Conservation (phyloP, 2,797 vertebrate species). For the Paedocypris micromegethes region DNA sequence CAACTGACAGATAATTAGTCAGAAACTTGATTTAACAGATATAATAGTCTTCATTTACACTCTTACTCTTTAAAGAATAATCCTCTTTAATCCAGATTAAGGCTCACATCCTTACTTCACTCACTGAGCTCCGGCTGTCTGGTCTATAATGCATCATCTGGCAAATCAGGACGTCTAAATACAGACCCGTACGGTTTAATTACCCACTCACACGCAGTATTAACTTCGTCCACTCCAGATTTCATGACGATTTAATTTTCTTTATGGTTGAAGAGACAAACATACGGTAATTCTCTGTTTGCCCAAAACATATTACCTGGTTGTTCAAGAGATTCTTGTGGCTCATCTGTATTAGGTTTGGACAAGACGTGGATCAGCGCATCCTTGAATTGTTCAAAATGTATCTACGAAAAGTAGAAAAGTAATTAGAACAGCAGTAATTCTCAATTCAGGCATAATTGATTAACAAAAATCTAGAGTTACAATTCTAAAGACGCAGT, state of each 20-base stretch:
- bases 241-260: too few species aligned
- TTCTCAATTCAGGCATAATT: too few species aligned
- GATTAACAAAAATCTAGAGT: too few species aligned
- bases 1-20: background rate
- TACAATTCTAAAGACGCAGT: too few species aligned
- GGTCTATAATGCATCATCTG: background rate
- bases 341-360: conserved; percentile 59
- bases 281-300: too few species aligned
- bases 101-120: conserved; percentile 14
- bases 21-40: conserved; percentile 10
- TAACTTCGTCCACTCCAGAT: background rate
- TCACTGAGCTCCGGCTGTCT: conserved; percentile 12
- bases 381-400: conserved; percentile 91
- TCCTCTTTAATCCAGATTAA: conserved; percentile 40
- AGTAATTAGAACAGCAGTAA: conserved; percentile 20
- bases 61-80: conserved; percentile 30
- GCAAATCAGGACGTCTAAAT: conserved; percentile 15
- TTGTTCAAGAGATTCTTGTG: conserved; percentile 66
- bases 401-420: conserved; percentile 68
- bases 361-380: conserved; percentile 88
- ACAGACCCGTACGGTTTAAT: background rate
- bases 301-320: conserved; percentile 70
- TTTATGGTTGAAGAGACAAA: background rate
- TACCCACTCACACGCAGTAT: background rate
- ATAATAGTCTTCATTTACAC: conserved; percentile 21